These are phyloP conservation scores for Pseudomyrmex flavicornis DNA, from an alignment of 1,140 invertebrate species.

Conservation along the genomic window DNA sequence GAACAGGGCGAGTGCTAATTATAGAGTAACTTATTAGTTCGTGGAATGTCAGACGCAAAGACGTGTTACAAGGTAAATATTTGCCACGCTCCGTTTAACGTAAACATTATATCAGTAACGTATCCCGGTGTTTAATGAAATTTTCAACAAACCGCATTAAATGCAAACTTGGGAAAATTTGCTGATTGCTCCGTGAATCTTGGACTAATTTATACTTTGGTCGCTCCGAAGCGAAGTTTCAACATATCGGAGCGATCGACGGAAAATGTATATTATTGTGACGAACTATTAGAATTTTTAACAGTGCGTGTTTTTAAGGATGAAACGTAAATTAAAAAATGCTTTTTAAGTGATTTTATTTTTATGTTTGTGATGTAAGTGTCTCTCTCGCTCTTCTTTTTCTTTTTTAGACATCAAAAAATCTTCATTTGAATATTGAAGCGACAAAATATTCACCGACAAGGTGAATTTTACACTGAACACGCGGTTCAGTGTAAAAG, in stretches of 20 bases:
- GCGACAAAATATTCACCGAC: neutral
- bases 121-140: conserved; percentile 8
- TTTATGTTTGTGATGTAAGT: no score
- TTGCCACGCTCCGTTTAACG: conserved; percentile 44
- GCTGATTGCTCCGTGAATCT: neutral
- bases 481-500: neutral
- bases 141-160: neutral
- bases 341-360: no score
- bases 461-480: no score
- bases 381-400: no score
- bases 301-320: no score
- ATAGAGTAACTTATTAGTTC: conserved; percentile 73
- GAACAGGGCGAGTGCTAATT: conserved; percentile 68
- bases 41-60: conserved; percentile 64
- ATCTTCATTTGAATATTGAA: no score
- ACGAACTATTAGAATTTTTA: no score
- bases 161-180: neutral
- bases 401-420: neutral
- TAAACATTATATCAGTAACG: conserved; percentile 20
- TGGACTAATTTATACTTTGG: neutral
- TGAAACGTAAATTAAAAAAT: no score
- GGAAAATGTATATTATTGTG: no score
- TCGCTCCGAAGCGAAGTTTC: neutral
- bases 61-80: conserved; percentile 69
- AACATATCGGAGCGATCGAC: no score